Evolutionary conservation across 2,888 invertebrate species (phyloP).

Genomic region (Lasioglossum vierecki): DNA sequence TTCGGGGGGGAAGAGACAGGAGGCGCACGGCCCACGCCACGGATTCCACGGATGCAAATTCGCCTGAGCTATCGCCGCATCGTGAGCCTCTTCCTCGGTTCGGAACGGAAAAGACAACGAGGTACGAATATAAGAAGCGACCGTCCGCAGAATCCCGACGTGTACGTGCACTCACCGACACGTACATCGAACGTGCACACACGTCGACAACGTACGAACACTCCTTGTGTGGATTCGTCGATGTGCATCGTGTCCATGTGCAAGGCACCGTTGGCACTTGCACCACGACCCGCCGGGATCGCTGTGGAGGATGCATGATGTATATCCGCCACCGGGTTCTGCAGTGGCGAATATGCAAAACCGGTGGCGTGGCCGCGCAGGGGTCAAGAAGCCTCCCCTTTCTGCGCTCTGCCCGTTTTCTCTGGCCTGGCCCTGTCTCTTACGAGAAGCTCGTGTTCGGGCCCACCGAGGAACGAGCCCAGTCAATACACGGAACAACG

Average conservation of each 20-base stretch:
- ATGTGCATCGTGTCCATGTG: constrained; percentile 40
- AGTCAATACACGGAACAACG: constrained; percentile 67
- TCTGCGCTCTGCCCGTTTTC: constrained; percentile 35
- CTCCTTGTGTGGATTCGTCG: neutral
- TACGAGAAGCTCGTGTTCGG: constrained; percentile 45
- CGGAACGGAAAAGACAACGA: constrained; percentile 58
- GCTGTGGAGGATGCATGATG: constrained; percentile 73
- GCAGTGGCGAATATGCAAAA: constrained; percentile 82
- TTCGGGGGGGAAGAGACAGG: constrained; percentile 34
- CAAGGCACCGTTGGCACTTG: constrained; percentile 69
- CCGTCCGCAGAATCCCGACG: constrained; percentile 49
- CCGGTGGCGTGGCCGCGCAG: constrained; percentile 65
- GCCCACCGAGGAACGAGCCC: constrained; percentile 61
- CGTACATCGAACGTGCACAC: neutral
- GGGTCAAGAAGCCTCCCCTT: constrained; percentile 73
- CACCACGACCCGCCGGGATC: constrained; percentile 69
- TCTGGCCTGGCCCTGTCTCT: constrained; percentile 45
- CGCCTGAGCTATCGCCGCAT: constrained; percentile 81
- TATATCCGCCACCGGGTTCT: constrained; percentile 80
- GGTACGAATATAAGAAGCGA: constrained; percentile 63
- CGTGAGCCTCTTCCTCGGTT: constrained; percentile 76
- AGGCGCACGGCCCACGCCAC: constrained; percentile 75
- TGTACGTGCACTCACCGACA: constrained; percentile 37
- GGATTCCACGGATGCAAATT: constrained; percentile 84
- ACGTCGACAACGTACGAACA: neutral